phyloP scores from a whole-genome alignment of 2,113 vertebrate species.

The Cnemophilus loriae region DNA sequence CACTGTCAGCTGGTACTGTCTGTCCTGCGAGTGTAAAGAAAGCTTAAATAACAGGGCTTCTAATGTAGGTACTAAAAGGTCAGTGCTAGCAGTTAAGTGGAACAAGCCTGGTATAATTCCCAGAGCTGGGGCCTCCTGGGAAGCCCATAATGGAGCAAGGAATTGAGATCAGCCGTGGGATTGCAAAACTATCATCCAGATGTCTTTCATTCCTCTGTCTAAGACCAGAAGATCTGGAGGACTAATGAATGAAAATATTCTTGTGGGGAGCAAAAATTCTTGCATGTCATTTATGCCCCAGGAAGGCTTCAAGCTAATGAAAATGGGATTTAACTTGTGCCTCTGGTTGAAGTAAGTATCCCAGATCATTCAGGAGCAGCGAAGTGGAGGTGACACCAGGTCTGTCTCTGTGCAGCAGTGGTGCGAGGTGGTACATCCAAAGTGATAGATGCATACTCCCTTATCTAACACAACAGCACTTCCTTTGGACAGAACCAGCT shows the following conservation, averaged over 20 bases:
- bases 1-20: not conserved
- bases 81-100: not conserved
- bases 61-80: not conserved
- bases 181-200: not conserved
- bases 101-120: not conserved
- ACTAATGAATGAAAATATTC: not conserved
- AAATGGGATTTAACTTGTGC: not conserved
- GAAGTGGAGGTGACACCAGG: not conserved
- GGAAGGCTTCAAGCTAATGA: not conserved
- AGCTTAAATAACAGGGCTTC: not conserved
- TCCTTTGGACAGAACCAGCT: not conserved
- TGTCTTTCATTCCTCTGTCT: not conserved
- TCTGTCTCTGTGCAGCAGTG: not conserved
- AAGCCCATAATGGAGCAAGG: not conserved
- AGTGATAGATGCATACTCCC: accelerated
- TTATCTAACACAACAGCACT: accelerated
- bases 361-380: not conserved
- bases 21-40: not conserved
- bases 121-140: not conserved
- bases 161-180: not conserved
- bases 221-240: not conserved
- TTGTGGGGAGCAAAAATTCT: not conserved
- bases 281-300: not conserved
- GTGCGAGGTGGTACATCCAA: not conserved
- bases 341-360: not conserved